Evolutionary conservation across 2,113 vertebrate genomes (phyloP), one percentile per base, ranked within the genome.

Genomic region (Protobothrops mucrosquamatus): DNA sequence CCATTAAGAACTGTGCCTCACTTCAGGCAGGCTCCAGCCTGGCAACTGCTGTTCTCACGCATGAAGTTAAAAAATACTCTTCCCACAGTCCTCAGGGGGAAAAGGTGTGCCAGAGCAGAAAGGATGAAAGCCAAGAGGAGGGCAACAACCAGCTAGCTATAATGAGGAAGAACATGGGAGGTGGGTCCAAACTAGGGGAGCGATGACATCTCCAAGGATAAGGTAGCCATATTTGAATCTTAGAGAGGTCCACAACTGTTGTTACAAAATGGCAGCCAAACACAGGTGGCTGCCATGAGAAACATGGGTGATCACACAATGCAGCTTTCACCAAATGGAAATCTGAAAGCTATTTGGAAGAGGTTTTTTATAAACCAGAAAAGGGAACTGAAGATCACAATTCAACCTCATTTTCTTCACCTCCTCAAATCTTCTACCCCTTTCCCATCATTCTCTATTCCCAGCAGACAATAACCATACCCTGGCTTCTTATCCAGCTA

Each of bases 1-100:
- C 96, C 94, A 93, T 95, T 97, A 96, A 92, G 0, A 64, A 87
- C 95, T 88, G 57, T 6, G 92, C 93, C 92, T 94, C 95, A 93
- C 96, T 94, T 95, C 86, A 0, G 96, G 96, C 94, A 96, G 91
- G n/a, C 92, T 89, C 92, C 94, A 88, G 74, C 86, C 0, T 9
- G 91, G 91, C 61, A 95, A 96, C 95, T 96, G 89, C 10, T 2
- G 93, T 93, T 95, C 94, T 57, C 93, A 90, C 93, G 94, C 8
- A 1, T 10, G 0, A 0, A 0, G 3, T 2, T 24, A 3, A 39
- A 94, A 96, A 96, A 95, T 3, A 39, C 92, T 94, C 94, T 91
- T 34, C 34, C 61, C 85, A 54, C 95, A 89, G 74, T 95, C 69
- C 56, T 34, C 61, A 51, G 14, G 55, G 85, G 26, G 74, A 55